Percentiles rank a stretch among this genome's conserved stretches.
These are phyloP conservation scores for Andrena dorsata DNA, from an alignment of 2,888 invertebrate species.

Conservation along the genomic window DNA sequence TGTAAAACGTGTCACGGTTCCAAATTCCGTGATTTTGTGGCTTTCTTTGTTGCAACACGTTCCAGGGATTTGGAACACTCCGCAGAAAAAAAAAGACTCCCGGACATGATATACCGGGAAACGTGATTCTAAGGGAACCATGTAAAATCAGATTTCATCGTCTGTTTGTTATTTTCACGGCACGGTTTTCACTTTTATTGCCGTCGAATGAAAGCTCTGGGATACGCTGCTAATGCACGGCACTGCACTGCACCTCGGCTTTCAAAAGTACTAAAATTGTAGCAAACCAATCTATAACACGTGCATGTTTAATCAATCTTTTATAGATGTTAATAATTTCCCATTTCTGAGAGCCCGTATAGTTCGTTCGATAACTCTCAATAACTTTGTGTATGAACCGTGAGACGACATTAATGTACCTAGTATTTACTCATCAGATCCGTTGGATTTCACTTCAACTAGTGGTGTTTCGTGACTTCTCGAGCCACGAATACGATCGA, in stretches of 20 bases:
- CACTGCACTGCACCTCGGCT: neutral
- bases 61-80: slow-evolving; percentile 48
- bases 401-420: slow-evolving; percentile 42
- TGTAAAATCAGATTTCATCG: slow-evolving; percentile 66
- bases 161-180: slow-evolving; percentile 60
- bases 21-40: slow-evolving; percentile 50
- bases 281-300: neutral
- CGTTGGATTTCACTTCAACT: slow-evolving; percentile 57
- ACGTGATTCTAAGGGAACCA: slow-evolving; percentile 46
- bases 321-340: slow-evolving; percentile 5
- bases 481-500: slow-evolving; percentile 38
- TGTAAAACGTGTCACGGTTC: slow-evolving; percentile 55
- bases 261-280: slow-evolving; percentile 15
- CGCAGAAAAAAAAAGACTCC: slow-evolving; percentile 31
- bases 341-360: slow-evolving; percentile 18
- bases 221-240: slow-evolving; percentile 4
- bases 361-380: slow-evolving; percentile 26
- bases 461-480: slow-evolving; percentile 65
- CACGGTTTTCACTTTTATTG: slow-evolving; percentile 43
- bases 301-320: too few relatives aligned
- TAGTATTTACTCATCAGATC: slow-evolving; percentile 27
- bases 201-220: slow-evolving; percentile 9
- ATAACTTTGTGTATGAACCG: slow-evolving; percentile 4
- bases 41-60: slow-evolving; percentile 61
- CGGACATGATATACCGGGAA: slow-evolving; percentile 25